Percentiles rank a stretch among this genome's conserved stretches.
phyloP scores from a whole-genome alignment of 2,113 vertebrate genomes.

The Irena cyanogastra region DNA sequence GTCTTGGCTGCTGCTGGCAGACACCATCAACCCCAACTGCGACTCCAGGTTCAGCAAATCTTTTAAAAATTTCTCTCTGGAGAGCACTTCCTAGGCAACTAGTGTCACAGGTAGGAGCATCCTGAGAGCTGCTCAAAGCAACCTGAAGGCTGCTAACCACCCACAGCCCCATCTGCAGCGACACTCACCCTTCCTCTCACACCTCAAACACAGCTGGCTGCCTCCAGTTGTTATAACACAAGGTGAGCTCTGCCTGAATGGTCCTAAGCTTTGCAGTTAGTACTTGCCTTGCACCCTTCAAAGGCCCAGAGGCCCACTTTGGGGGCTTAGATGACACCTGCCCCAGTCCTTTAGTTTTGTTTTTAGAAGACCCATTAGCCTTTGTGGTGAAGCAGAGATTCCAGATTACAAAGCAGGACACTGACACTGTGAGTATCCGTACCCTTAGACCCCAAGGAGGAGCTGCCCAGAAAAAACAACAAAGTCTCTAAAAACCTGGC shows the following conservation, averaged over 20 bases:
- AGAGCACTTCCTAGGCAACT: background rate
- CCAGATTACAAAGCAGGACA: background rate
- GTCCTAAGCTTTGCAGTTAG: background rate
- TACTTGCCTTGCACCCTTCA: background rate
- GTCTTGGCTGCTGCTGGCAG: background rate
- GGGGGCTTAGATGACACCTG: background rate
- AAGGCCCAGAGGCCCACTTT: background rate
- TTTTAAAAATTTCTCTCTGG: background rate
- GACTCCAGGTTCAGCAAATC: background rate
- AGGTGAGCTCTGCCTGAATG: background rate
- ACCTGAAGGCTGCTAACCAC: background rate
- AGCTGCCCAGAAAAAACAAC: background rate
- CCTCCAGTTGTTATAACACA: background rate
- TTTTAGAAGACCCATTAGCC: background rate
- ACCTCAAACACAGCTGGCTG: background rate
- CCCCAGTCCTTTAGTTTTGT: background rate
- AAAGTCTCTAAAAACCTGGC: background rate
- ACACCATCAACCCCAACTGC: background rate
- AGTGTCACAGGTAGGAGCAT: background rate
- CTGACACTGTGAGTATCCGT: background rate
- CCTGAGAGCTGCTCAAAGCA: background rate
- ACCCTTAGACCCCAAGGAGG: background rate
- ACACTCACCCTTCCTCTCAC: background rate
- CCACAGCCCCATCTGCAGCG: rapidly evolving
- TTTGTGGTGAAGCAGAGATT: background rate